Base-by-base conservation (phyloP, 2,113 vertebrate species). In the Perca schrenkii region DNA sequence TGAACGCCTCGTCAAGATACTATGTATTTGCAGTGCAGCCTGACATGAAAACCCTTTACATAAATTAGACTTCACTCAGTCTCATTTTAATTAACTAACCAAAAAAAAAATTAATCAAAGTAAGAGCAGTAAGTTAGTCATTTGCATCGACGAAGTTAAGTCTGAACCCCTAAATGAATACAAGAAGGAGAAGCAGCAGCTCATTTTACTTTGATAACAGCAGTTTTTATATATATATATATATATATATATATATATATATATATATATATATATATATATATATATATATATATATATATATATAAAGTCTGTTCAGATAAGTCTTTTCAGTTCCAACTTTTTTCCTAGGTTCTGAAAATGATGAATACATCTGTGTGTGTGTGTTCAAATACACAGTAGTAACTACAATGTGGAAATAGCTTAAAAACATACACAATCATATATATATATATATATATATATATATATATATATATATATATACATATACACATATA, bases 11-110 rank as follows among this genome's bases (percentile, higher is more conserved):
- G 54, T 52, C 53, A 31, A 43, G 57, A 50, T 40, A 31, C 4
- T 31, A 36, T 49, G 58, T 5, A 72, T 25, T 21, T 6, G 63
- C 66, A 28, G 31, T 21, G 31, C 4, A 16, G 47, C 11, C n/a
- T 58, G 46, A 58, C 43, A 81, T 68, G 47, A 62, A 52, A 66
- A 75, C 22, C 57, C 47, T 17, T 64, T 25, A 40, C 46, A 57
- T 47, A 19, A 70, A 71, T 34, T 60, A 13, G 43, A 72, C 53
- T 43, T 4, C 7, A 46, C 53, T 60, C 19, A 5, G 52, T 36
- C 50, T 60, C n/a, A 43, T 46, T 47, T 46, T 4, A 77, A 77
- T 40, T 36, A 74, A 40, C 17, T 17, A 74, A 60, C 2, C 46
- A 74, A 7, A 19, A 68, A 56, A 34, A 34, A 5, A 31, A 47